Conservation (phyloP, 2,888 invertebrate genomes). For the Adineta ricciae region DNA sequence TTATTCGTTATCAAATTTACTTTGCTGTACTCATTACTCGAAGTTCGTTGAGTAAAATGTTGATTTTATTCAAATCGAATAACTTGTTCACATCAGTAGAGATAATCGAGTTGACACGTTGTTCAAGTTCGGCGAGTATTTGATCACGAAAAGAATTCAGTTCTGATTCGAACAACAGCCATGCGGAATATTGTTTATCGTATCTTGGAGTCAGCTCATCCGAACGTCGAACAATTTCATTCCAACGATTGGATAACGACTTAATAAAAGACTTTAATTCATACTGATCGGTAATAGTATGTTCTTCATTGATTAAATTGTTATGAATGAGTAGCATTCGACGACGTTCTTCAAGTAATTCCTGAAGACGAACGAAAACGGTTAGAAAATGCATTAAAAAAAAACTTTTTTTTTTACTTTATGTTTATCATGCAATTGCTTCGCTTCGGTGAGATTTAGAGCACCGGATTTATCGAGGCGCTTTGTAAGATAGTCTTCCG, state of each 20-base stretch:
- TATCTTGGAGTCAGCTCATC: neutral
- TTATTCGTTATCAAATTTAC: no score
- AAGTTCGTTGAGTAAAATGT: neutral
- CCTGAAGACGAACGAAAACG: neutral
- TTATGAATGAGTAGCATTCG: neutral
- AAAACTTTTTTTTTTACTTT: neutral
- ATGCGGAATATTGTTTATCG: conserved; percentile 2
- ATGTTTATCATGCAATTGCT: conserved; percentile 17
- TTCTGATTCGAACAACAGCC: conserved; percentile 13
- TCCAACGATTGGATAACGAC: neutral
- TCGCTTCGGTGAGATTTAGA: neutral
- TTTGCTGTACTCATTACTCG: neutral
- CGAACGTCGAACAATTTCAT: neutral
- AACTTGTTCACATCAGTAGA: neutral
- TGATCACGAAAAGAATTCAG: conserved; percentile 19
- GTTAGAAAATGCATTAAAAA: neutral
- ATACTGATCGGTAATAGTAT: neutral
- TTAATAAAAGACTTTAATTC: neutral
- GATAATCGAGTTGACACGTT: neutral
- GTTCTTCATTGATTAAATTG: neutral
- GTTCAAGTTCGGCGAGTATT: neutral
- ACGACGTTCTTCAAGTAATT: neutral
- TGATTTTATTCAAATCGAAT: neutral
- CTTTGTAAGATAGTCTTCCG: neutral
- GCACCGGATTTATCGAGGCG: neutral